Percentiles rank a stretch among this genome's conserved stretches.
Evolutionary conservation across 2,113 vertebrate species (phyloP).

Genomic region (Pionites leucogaster): DNA sequence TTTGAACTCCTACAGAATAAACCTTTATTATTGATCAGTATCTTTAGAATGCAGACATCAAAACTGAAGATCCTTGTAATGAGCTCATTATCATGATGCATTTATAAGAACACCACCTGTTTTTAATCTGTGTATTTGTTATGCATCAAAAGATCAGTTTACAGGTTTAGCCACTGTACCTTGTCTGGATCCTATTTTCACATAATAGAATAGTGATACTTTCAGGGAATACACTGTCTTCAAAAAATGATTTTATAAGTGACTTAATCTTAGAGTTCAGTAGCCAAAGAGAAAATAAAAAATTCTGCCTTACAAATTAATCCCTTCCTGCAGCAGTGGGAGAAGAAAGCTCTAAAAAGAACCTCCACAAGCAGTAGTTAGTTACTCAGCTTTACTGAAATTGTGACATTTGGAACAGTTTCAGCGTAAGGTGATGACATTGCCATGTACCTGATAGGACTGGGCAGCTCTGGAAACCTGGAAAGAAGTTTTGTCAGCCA

Average conservation of each 20-base stretch:
- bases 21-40: conserved; percentile 21
- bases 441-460: neutral
- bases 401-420: neutral
- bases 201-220: neutral
- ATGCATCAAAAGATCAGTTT: conserved; percentile 11
- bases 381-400: neutral
- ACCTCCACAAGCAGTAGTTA: neutral
- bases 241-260: neutral
- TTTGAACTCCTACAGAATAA: conserved; percentile 6
- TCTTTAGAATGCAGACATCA: conserved; percentile 7
- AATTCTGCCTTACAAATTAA: neutral
- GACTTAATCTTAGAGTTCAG: neutral
- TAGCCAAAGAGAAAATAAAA: neutral
- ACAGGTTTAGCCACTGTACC: neutral
- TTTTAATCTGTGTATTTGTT: conserved; percentile 4
- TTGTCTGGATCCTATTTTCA: neutral
- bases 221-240: neutral
- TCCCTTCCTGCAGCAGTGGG: neutral
- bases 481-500: neutral
- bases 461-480: neutral
- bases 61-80: conserved; percentile 37
- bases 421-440: neutral
- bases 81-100: conserved; percentile 7
- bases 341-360: neutral
- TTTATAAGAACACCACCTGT: neutral